Evolutionary conservation across 2,888 invertebrate genomes (phyloP).

Genomic region (Caenorhabditis sp.): DNA sequence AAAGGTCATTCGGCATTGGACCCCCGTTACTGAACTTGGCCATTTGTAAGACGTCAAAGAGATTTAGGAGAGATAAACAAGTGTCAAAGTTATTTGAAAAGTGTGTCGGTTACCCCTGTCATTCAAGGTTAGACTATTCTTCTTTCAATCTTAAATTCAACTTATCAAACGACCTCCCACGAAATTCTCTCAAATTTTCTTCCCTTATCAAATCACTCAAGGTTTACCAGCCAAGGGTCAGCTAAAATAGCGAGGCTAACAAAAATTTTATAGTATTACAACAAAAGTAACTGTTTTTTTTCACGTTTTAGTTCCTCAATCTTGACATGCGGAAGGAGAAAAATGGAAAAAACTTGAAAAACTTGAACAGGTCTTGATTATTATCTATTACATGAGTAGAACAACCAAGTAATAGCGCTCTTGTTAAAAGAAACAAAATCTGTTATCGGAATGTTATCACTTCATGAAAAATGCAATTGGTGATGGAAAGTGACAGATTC

Average conservation of each 20-base stretch:
- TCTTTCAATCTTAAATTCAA: conserved; percentile 4
- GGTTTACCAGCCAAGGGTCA: not conserved
- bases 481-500: no score
- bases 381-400: no score
- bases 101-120: conserved; percentile 34
- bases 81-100: conserved; percentile 33
- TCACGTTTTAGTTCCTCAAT: conserved; percentile 20
- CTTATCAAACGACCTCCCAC: conserved; percentile 28
- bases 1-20: conserved; percentile 11
- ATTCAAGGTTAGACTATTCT: conserved; percentile 28
- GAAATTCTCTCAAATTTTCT: not conserved
- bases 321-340: conserved; percentile 3
- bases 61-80: conserved; percentile 9
- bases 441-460: not conserved
- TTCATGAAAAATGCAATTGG: no score
- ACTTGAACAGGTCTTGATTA: no score
- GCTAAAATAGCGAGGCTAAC: not conserved
- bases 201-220: conserved; percentile 39
- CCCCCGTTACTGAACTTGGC: conserved; percentile 26
- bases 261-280: conserved; percentile 20
- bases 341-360: not conserved
- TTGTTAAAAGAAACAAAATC: no score
- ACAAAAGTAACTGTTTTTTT: not conserved
- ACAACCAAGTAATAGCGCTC: not conserved
- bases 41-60: not conserved